phyloP scores from a whole-genome alignment of 2,888 invertebrate species.

The Epiblema foenella region DNA sequence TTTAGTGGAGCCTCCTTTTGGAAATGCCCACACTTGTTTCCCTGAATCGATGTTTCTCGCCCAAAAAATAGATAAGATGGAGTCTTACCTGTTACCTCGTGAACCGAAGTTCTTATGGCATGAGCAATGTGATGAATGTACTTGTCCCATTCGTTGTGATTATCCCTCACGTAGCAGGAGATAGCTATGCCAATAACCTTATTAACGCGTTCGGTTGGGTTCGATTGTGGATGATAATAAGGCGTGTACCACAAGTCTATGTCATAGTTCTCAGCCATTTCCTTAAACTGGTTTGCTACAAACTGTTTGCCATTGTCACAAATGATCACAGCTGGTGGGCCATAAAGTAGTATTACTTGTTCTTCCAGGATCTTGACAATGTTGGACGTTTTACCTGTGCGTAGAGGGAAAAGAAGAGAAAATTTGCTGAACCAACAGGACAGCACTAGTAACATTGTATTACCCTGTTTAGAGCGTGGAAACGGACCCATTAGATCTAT shows the following conservation, averaged over 20 bases:
- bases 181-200: too few relatives aligned
- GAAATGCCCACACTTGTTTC: neutral
- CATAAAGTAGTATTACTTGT: conserved; percentile 45
- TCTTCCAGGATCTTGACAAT: conserved; percentile 44
- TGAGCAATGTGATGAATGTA: too few relatives aligned
- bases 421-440: conserved; percentile 26
- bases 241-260: conserved; percentile 33
- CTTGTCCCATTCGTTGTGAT: too few relatives aligned
- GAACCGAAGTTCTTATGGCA: too few relatives aligned
- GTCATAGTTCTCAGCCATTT: conserved; percentile 27
- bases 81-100: too few relatives aligned
- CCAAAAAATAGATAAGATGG: too few relatives aligned
- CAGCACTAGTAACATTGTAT: conserved; percentile 16
- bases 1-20: neutral
- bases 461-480: conserved; percentile 1
- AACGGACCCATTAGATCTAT: conserved; percentile 23
- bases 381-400: conserved; percentile 38
- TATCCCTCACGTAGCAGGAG: too few relatives aligned
- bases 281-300: conserved; percentile 42
- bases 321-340: conserved; percentile 43
- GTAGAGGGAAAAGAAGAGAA: conserved; percentile 9
- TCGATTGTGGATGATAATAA: too few relatives aligned
- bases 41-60: conserved; percentile 45
- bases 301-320: conserved; percentile 50
- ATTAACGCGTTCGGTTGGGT: too few relatives aligned